A percentile compares a stretch with the other conserved stretches of the same genome.
These are phyloP conservation scores for Cassiopea andromeda DNA, from an alignment of 30 jellyfish, hydroid and myxozoan species.

Conservation along the genomic window DNA sequence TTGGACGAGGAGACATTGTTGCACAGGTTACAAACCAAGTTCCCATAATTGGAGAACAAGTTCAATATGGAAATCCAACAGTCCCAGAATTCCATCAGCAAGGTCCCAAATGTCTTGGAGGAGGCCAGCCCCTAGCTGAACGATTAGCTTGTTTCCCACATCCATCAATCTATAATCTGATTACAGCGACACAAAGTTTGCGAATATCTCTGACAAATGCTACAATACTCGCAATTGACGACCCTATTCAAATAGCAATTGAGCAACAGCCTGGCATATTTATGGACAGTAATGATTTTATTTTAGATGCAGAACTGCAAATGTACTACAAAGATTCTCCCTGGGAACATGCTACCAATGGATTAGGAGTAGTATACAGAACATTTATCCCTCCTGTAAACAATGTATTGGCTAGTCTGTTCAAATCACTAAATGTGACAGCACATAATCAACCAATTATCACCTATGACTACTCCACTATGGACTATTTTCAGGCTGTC, in stretches of 20 bases:
- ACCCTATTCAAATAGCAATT: not conserved
- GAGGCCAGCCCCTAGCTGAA: not conserved
- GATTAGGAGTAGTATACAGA: not conserved
- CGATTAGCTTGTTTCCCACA: not conserved
- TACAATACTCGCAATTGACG: not conserved
- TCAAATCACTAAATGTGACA: not conserved
- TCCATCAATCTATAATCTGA: not conserved
- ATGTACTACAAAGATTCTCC: not conserved
- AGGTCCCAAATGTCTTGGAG: not conserved
- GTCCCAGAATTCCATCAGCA: not conserved
- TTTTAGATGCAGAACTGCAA: not conserved
- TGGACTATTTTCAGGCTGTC: not conserved
- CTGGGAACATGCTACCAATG: not conserved
- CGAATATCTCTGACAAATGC: not conserved
- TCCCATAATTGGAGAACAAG: not conserved
- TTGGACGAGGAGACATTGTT: not conserved
- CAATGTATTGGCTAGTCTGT: not conserved
- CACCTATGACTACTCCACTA: not conserved
- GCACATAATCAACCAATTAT: not conserved
- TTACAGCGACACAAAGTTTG: too few species aligned
- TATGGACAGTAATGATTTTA: not conserved
- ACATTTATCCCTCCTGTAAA: not conserved
- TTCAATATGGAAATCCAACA: not conserved
- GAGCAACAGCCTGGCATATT: not conserved
- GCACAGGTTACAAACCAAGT: not conserved